phyloP scores from a whole-genome alignment of 2,113 vertebrate genomes.

The Hoplias malabaricus region DNA sequence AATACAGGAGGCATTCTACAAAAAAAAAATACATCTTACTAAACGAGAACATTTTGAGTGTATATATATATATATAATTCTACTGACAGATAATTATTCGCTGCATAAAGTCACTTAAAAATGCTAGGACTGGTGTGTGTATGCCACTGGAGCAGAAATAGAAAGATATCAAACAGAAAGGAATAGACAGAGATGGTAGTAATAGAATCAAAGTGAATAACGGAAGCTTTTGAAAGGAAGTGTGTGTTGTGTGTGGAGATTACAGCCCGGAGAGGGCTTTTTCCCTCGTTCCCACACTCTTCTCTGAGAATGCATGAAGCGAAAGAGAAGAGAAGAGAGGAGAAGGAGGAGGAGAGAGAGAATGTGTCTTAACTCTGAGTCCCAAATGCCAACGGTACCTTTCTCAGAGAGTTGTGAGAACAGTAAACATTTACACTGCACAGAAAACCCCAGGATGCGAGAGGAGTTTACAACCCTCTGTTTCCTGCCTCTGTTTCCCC shows the following conservation, averaged over 20 bases:
- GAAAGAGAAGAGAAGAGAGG: constrained; percentile 37
- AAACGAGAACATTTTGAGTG: no score
- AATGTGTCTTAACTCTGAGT: constrained; percentile 60
- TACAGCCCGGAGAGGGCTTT: constrained; percentile 46
- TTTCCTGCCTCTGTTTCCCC: constrained; percentile 59
- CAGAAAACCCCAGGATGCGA: constrained; percentile 60
- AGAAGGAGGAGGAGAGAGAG: no score
- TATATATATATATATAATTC: no score
- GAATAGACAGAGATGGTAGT: constrained; percentile 44
- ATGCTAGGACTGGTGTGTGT: not conserved
- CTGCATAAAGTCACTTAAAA: no score
- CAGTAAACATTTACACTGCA: constrained; percentile 71
- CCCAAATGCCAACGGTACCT: constrained; percentile 68
- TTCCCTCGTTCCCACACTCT: constrained; percentile 53
- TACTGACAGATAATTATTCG: no score
- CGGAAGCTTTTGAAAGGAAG: constrained; percentile 36
- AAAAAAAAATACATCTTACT: no score
- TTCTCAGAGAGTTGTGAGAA: constrained; percentile 66
- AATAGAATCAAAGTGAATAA: constrained; percentile 55
- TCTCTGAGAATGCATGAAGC: constrained; percentile 39
- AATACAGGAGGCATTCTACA: not conserved
- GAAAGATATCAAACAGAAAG: constrained; percentile 10
- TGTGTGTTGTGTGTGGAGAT: constrained; percentile 44
- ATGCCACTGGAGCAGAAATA: constrained; percentile 15
- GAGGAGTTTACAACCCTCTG: constrained; percentile 57